Base-by-base conservation (phyloP, 2,113 vertebrate genomes). In the Gasterosteus aculeatus region DNA sequence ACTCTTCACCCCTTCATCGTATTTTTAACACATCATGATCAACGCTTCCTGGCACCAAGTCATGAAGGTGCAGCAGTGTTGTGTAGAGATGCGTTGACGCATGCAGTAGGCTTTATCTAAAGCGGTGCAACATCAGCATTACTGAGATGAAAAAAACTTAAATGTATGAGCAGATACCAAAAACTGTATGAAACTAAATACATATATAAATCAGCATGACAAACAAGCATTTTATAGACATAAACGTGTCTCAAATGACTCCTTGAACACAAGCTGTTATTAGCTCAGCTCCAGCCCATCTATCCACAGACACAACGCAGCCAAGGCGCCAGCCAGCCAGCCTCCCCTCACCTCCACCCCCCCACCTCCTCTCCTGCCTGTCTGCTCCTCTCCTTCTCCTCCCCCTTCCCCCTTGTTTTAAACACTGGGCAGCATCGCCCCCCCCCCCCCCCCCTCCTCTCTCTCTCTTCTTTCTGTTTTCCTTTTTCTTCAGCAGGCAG, bases 401-500 rank as follows among this genome's bases (percentile, higher is more conserved):
- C 75, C 80, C 58, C 81, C 73, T 42, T 75, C 59, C 58, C 60
- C 77, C 83, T 67, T 62, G 64, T 84, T 92, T 87, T 82, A 83
- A 89, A 89, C 85, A 91, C 85, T 85, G 90, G 89, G 83, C 86
- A 82, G 47, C 70, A 33, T 70, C 31, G 35, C 35, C 85, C 88
- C 87, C 75, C 73, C 71, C 86, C 90, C 82, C 87, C 67, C 84
- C 75, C 68, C 78, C 42, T 64, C 68, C 54, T 57, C 64, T 71
- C 62, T 58, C 76, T 76, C 85, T 85, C 77, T 75, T 75, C 47
- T 72, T 69, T 86, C 86, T 75, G 74, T 86, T 82, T 78, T 66
- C 19, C 57, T 75, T 86, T 85, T 89, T 90, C 82, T 88, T 91
- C 87, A 85, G 77, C 77, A 86, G 82, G 91, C 94, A 91, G 88